A percentile compares a stretch with the other conserved stretches of the same genome.
Evolutionary conservation across 2,797 vertebrate species (phyloP).

Genomic region (Momotus momota): DNA sequence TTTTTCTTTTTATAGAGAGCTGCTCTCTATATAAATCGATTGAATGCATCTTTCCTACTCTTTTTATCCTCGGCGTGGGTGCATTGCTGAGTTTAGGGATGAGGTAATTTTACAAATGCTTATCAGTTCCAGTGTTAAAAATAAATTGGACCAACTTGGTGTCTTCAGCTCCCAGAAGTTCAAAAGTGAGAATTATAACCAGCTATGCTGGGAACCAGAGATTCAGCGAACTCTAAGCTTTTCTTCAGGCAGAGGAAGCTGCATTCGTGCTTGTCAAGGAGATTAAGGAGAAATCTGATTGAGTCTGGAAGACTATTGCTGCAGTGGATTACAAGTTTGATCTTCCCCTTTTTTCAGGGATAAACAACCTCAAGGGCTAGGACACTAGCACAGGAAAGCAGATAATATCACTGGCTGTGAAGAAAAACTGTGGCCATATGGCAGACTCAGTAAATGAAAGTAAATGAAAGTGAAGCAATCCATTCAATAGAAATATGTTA

Average conservation of each 20-base stretch:
- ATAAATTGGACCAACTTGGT: neutral
- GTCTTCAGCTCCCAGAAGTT: slow-evolving; percentile 35
- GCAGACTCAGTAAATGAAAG: slow-evolving; percentile 42
- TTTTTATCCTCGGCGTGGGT: neutral
- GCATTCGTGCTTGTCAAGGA: slow-evolving; percentile 61
- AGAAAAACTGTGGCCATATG: slow-evolving; percentile 31
- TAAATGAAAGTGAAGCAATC: slow-evolving; percentile 27
- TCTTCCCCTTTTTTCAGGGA: slow-evolving; percentile 60
- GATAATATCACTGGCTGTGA: slow-evolving; percentile 40
- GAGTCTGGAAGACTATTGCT: slow-evolving; percentile 65
- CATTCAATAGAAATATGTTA: neutral
- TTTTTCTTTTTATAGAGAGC: neutral
- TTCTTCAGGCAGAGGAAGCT: slow-evolving; percentile 44
- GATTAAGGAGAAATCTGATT: slow-evolving; percentile 72
- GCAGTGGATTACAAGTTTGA: slow-evolving; percentile 73
- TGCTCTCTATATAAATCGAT: neutral
- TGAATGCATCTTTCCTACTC: neutral
- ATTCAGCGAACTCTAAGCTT: slow-evolving; percentile 48
- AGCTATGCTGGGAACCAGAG: neutral
- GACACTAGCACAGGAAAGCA: slow-evolving; percentile 52
- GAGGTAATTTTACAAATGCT: slow-evolving; percentile 12
- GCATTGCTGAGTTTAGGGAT: neutral
- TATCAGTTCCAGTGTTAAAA: neutral
- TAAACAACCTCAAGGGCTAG: slow-evolving; percentile 66
- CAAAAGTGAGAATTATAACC: slow-evolving; percentile 52